A percentile compares a stretch with the other conserved stretches of the same genome.
phyloP scores from a whole-genome alignment of 2,797 vertebrate species.

The Phyllotis vaccarum region DNA sequence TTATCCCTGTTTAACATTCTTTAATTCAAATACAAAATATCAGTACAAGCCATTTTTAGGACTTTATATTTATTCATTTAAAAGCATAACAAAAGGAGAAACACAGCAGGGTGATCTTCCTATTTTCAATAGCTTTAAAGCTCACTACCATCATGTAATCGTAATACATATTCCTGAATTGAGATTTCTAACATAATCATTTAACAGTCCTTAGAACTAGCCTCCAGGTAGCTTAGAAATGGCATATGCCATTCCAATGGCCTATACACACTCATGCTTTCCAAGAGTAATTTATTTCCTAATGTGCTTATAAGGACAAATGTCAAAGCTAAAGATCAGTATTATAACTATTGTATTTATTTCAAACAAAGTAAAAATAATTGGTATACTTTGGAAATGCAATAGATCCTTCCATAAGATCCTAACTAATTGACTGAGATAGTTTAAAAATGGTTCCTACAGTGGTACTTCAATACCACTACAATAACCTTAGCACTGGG shows the following conservation, averaged over 20 bases:
- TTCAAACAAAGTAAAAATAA: constrained; percentile 92
- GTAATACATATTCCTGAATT: constrained; percentile 81
- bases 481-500: not conserved
- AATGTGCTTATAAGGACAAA: constrained; percentile 84
- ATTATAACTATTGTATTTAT: constrained; percentile 93
- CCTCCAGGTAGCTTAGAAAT: constrained; percentile 83
- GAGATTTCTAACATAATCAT: constrained; percentile 83
- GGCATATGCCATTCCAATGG: constrained; percentile 77
- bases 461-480: too few relatives aligned
- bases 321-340: constrained; percentile 85
- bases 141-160: constrained; percentile 75
- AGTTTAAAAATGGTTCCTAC: not conserved
- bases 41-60: constrained; percentile 87
- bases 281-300: constrained; percentile 83
- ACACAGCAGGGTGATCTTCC: constrained; percentile 85
- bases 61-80: constrained; percentile 79
- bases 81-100: constrained; percentile 76
- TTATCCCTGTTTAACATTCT: constrained; percentile 87
- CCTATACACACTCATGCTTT: constrained; percentile 72
- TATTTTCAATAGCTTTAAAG: constrained; percentile 86
- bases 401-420: too few relatives aligned
- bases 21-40: constrained; percentile 88
- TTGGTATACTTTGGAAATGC: constrained; percentile 94
- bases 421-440: not conserved
- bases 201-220: constrained; percentile 76